phyloP scores from a whole-genome alignment of 2,113 vertebrate species.

The Scytalopus superciliaris region DNA sequence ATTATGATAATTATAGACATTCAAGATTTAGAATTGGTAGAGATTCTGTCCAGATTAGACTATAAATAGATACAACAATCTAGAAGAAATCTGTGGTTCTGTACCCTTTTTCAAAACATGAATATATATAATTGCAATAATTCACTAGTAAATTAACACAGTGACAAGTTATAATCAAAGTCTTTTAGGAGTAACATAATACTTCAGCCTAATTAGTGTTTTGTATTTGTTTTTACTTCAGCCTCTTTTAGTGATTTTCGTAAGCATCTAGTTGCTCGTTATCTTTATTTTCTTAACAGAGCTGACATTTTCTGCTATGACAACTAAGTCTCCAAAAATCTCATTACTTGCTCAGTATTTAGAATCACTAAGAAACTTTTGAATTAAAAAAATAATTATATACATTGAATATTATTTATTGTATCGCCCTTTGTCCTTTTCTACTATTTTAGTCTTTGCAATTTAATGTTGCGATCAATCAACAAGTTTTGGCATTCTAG shows the following conservation, averaged over 20 bases:
- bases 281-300: neutral
- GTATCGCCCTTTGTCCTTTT: neutral
- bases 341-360: neutral
- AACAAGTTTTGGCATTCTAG: neutral
- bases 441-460: neutral
- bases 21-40: neutral
- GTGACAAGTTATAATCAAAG: slow-evolving; percentile 39
- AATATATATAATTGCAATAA: slow-evolving; percentile 50
- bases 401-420: neutral
- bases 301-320: neutral
- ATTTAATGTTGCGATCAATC: neutral
- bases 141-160: neutral
- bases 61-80: slow-evolving; percentile 12
- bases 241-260: neutral
- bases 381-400: neutral
- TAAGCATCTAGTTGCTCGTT: neutral
- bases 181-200: neutral
- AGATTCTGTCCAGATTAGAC: neutral
- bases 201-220: slow-evolving; percentile 35
- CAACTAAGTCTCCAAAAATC: neutral
- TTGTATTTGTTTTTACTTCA: slow-evolving; percentile 43
- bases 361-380: neutral
- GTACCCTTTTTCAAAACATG: slow-evolving; percentile 6
- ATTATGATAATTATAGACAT: neutral
- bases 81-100: neutral